Conservation (phyloP, 64 coral and sea anemone genomes). For the Platygyra sinensis region DNA sequence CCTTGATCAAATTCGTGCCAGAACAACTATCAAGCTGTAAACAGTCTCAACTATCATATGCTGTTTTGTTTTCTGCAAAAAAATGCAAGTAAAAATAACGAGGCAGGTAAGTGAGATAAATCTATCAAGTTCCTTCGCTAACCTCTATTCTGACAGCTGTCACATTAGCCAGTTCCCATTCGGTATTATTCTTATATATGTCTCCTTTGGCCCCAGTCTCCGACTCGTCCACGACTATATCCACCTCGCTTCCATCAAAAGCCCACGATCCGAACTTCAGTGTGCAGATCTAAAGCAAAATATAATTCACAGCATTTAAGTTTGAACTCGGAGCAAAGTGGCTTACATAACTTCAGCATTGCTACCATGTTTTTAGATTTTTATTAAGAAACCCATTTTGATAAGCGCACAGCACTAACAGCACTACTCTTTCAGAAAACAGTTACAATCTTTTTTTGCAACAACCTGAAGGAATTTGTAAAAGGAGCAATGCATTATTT, state of each 20-base stretch:
- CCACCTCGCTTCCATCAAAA: slow-evolving; percentile 75
- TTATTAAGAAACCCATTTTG: no score
- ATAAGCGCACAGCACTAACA: no score
- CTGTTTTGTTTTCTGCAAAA: not conserved
- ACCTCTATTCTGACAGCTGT: slow-evolving; percentile 40
- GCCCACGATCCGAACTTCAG: slow-evolving; percentile 88
- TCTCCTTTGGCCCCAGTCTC: slow-evolving; percentile 67
- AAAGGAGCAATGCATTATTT: no score
- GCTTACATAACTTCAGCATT: no score
- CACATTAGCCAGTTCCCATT: slow-evolving; percentile 71
- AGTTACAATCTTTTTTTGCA: no score
- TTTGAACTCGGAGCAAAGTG: not conserved
- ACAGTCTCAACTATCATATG: not conserved
- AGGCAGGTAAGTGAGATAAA: not conserved
- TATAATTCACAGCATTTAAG: not conserved
- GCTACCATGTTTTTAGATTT: no score
- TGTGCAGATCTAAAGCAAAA: slow-evolving; percentile 44
- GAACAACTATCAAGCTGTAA: no score
- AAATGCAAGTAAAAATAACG: not conserved
- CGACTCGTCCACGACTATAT: slow-evolving; percentile 40
- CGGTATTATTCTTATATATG: slow-evolving; percentile 68
- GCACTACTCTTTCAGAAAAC: no score
- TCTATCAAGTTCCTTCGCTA: not conserved
- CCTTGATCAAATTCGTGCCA: no score
- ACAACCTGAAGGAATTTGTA: no score